Percentiles rank a stretch among this genome's conserved stretches.
Evolutionary conservation across 2,113 vertebrate species (phyloP).

Genomic region (Petaurus breviceps): DNA sequence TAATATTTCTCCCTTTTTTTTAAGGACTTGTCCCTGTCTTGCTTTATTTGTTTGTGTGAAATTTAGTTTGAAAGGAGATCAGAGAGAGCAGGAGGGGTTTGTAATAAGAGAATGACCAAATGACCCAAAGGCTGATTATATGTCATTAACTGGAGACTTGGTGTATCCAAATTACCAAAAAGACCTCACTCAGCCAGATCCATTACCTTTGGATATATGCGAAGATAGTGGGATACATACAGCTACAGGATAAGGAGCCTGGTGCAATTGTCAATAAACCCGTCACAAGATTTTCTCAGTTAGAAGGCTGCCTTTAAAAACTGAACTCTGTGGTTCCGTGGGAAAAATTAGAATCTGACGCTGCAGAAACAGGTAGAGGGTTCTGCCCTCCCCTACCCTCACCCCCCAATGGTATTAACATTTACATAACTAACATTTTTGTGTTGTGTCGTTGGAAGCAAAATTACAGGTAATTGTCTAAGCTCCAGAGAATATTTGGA

Average conservation of each 20-base stretch:
- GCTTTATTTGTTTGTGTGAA: constrained; percentile 93
- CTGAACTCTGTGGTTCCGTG: background rate
- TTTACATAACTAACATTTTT: constrained; percentile 47
- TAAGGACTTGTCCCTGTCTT: constrained; percentile 88
- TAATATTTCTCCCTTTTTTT: constrained; percentile 80
- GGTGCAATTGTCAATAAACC: constrained; percentile 74
- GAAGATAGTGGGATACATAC: constrained; percentile 63
- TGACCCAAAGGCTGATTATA: constrained; percentile 95
- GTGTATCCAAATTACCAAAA: constrained; percentile 92
- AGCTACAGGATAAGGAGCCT: constrained; percentile 9
- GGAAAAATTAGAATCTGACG: background rate
- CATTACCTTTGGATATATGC: constrained; percentile 82
- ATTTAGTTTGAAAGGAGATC: constrained; percentile 95
- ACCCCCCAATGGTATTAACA: background rate
- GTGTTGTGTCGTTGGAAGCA: constrained; percentile 49
- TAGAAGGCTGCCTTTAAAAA: constrained; percentile 62
- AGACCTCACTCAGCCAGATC: constrained; percentile 87
- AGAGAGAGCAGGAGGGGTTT: constrained; percentile 89
- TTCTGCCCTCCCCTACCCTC: background rate
- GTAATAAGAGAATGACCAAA: constrained; percentile 94
- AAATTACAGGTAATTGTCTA: constrained; percentile 81
- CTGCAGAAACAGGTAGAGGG: constrained; percentile 26
- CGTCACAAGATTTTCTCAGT: constrained; percentile 60
- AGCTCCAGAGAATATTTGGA: constrained; percentile 70
- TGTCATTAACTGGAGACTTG: constrained; percentile 96